phyloP scores from a whole-genome alignment of 2,888 invertebrate genomes.

The Carabus problematicus region DNA sequence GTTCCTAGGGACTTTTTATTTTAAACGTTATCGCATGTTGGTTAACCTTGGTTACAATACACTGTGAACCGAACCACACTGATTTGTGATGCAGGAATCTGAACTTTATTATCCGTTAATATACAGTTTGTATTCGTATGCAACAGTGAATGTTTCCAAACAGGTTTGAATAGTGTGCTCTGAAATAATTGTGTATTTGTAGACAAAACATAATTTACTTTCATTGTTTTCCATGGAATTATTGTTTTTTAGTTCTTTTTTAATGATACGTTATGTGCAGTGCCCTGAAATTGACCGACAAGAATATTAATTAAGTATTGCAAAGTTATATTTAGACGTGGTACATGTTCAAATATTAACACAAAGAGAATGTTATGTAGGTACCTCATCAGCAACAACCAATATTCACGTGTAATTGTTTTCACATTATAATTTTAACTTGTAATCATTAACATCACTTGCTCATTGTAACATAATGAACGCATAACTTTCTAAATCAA shows the following conservation, averaged over 20 bases:
- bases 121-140: neutral
- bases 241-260: slow-evolving; percentile 7
- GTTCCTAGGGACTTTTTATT: slow-evolving; percentile 25
- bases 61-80: neutral
- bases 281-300: too few relatives aligned
- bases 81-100: slow-evolving; percentile 16
- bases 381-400: too few relatives aligned
- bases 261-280: slow-evolving; percentile 10
- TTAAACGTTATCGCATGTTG: slow-evolving; percentile 28
- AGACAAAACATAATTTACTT: slow-evolving; percentile 31
- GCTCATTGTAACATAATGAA: too few relatives aligned
- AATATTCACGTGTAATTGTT: too few relatives aligned
- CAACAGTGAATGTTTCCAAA: slow-evolving; percentile 6
- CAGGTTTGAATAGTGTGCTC: slow-evolving; percentile 23
- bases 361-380: too few relatives aligned
- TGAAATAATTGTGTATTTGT: slow-evolving; percentile 24
- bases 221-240: slow-evolving; percentile 12
- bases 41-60: slow-evolving; percentile 11
- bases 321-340: too few relatives aligned
- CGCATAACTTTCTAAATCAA: too few relatives aligned
- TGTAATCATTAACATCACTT: too few relatives aligned
- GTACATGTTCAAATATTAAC: too few relatives aligned
- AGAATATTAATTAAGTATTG: too few relatives aligned
- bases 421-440: too few relatives aligned
- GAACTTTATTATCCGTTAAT: slow-evolving; percentile 1